phyloP scores from a whole-genome alignment of 2,113 vertebrate genomes.

The Heterocephalus glaber region DNA sequence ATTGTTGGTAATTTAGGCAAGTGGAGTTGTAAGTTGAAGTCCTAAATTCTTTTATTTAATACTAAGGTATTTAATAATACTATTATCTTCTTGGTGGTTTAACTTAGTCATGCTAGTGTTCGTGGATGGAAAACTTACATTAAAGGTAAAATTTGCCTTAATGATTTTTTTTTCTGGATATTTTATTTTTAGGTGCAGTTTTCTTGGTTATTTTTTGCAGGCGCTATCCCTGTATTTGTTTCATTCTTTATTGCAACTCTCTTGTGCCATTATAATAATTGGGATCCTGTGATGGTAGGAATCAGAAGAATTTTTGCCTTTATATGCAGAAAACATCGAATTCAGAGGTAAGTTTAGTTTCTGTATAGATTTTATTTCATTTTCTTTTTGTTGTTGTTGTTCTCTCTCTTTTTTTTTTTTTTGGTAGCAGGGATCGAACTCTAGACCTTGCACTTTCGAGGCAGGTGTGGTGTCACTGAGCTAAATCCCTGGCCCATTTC shows the following conservation, averaged over 20 bases:
- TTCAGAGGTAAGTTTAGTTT: slow-evolving; percentile 89
- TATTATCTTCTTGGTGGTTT: slow-evolving; percentile 43
- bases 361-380: too few species aligned
- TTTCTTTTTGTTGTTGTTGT: too few species aligned
- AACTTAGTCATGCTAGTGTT: slow-evolving; percentile 32
- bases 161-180: slow-evolving; percentile 44
- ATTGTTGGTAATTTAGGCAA: slow-evolving; percentile 47
- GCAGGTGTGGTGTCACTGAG: too few species aligned
- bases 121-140: neutral
- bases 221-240: slow-evolving; percentile 95
- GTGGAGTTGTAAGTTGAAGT: neutral
- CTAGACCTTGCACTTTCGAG: too few species aligned
- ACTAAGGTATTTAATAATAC: too few species aligned
- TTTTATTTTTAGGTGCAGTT: slow-evolving; percentile 91
- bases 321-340: slow-evolving; percentile 94
- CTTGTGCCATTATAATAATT: slow-evolving; percentile 98
- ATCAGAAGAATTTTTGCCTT: slow-evolving; percentile 95
- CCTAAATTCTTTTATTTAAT: slow-evolving; percentile 46
- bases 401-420: too few species aligned
- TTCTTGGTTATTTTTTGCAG: slow-evolving; percentile 97
- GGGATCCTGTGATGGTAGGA: slow-evolving; percentile 97
- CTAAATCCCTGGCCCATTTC: neutral
- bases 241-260: slow-evolving; percentile 95
- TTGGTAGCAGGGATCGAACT: too few species aligned
- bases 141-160: slow-evolving; percentile 33